phyloP scores from a whole-genome alignment of 2,888 invertebrate genomes.

The Drosophila paramelanica region DNA sequence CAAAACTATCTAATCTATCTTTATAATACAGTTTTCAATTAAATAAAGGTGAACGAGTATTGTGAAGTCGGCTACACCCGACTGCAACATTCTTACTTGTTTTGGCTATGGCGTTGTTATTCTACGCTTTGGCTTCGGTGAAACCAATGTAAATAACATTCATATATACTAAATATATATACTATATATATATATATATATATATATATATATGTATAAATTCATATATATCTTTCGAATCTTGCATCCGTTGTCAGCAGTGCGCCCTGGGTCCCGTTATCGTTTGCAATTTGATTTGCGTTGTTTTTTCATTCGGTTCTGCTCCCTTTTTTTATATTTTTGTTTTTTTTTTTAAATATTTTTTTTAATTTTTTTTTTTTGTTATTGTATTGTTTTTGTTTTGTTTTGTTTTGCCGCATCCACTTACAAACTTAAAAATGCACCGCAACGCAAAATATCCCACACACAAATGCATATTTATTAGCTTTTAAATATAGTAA shows the following conservation, averaged over 20 bases:
- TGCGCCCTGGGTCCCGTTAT: constrained; percentile 36
- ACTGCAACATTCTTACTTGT: no score
- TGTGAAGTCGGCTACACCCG: no score
- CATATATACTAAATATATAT: neutral
- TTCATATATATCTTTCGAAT: constrained; percentile 42
- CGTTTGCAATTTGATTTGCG: constrained; percentile 61
- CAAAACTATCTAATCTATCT: no score
- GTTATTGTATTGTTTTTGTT: neutral
- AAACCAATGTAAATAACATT: constrained; percentile 42
- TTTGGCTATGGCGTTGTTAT: constrained; percentile 46
- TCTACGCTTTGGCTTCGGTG: constrained; percentile 16
- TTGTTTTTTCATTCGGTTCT: constrained; percentile 43
- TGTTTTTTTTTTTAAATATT: neutral
- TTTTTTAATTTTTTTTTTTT: constrained; percentile 6
- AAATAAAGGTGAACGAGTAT: no score
- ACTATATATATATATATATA: neutral
- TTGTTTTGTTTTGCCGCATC: constrained; percentile 47
- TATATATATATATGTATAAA: no score
- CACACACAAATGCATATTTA: constrained; percentile 26
- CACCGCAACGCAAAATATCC: constrained; percentile 61
- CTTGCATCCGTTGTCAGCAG: constrained; percentile 47
- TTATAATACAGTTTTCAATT: no score
- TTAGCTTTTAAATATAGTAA: constrained; percentile 52
- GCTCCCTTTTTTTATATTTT: neutral
- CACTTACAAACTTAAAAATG: constrained; percentile 66